A percentile compares a stretch with the other conserved stretches of the same genome.
Conservation (phyloP, 2,113 vertebrate genomes). For the Propithecus coquereli region DNA sequence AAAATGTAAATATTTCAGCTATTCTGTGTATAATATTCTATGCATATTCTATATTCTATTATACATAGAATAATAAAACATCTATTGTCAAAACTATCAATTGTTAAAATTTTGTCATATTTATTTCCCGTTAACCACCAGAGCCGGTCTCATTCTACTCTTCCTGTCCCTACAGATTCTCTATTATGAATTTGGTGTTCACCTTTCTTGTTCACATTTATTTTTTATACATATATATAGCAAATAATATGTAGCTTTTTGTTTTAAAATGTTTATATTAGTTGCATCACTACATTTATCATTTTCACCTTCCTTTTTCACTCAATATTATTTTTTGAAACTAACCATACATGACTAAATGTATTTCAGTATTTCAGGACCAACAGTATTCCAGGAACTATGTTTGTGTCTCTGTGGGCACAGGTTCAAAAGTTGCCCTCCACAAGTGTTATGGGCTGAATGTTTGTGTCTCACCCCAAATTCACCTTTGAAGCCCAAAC, state of each 20-base stretch:
- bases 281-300: background rate
- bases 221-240: background rate
- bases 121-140: background rate
- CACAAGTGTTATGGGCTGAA: background rate
- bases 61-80: background rate
- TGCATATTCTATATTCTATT: no score
- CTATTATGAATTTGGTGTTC: background rate
- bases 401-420: background rate
- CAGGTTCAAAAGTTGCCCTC: background rate
- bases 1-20: conserved; percentile 15
- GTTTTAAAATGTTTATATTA: background rate
- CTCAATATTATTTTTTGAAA: background rate
- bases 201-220: background rate
- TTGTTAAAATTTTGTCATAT: background rate
- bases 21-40: no score
- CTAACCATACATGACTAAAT: background rate
- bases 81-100: background rate
- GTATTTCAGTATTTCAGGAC: background rate
- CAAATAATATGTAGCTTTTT: background rate
- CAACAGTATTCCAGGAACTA: background rate
- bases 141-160: background rate
- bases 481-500: background rate
- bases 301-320: background rate
- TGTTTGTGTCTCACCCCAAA: background rate
- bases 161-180: background rate